Conservation (phyloP, 2,797 vertebrate species). For the Amphiprion clarkii region DNA sequence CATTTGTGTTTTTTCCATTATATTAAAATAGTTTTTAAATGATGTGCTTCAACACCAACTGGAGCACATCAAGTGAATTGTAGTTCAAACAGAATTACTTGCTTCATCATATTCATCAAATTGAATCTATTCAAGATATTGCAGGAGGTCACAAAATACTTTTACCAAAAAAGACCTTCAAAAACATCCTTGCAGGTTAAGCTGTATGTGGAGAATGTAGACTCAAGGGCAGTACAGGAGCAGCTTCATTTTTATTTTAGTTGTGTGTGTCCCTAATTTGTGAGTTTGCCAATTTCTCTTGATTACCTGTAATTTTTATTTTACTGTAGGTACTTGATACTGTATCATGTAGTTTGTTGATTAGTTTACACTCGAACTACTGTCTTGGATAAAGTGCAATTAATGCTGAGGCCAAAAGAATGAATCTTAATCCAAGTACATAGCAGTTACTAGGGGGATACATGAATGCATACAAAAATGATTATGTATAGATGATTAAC, state of each 20-base stretch:
- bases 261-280: neutral
- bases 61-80: neutral
- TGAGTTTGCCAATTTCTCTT: neutral
- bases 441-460: too few species aligned
- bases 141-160: conserved; percentile 17
- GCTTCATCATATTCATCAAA: neutral
- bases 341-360: neutral
- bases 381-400: too few species aligned
- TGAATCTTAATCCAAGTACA: too few species aligned
- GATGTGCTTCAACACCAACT: neutral
- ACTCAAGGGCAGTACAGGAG: neutral
- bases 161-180: neutral
- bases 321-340: neutral
- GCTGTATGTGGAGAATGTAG: neutral
- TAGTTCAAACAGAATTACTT: conserved; percentile 7
- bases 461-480: too few species aligned
- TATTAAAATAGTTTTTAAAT: conserved; percentile 30
- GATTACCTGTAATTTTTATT: neutral
- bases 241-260: neutral
- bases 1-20: conserved; percentile 29
- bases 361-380: neutral
- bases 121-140: neutral
- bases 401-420: too few species aligned
- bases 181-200: neutral
- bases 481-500: too few species aligned